These are phyloP conservation scores for Perithous albicinctus DNA, from an alignment of 2,888 invertebrate species.

Conservation along the genomic window DNA sequence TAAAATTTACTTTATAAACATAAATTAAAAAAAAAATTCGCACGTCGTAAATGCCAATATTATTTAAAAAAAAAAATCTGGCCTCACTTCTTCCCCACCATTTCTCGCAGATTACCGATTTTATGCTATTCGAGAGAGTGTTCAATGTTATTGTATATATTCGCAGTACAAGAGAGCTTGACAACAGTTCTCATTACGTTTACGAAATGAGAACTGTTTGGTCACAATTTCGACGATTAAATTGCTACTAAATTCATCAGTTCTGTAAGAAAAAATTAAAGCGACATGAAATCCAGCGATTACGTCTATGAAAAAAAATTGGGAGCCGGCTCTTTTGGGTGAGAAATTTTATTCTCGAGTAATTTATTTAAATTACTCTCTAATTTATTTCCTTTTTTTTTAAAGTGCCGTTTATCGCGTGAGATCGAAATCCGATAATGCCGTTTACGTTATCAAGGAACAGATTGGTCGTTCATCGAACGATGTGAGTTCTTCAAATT, in stretches of 20 bases:
- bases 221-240: background rate
- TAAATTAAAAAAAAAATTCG: too few species aligned
- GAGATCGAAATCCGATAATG: slow-evolving; percentile 55
- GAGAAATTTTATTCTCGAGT: background rate
- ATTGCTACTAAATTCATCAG: background rate
- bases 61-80: too few species aligned
- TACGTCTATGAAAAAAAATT: slow-evolving; percentile 64
- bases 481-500: slow-evolving; percentile 37
- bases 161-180: background rate
- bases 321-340: slow-evolving; percentile 69
- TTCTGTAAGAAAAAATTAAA: background rate
- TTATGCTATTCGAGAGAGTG: background rate
- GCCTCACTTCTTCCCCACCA: background rate
- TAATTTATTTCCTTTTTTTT: background rate
- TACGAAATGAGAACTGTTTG: background rate
- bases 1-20: too few species aligned
- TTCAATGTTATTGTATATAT: slow-evolving; percentile 6
- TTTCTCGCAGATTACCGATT: background rate
- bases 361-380: background rate
- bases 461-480: slow-evolving; percentile 59
- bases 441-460: slow-evolving; percentile 66
- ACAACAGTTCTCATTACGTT: background rate
- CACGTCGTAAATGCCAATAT: too few species aligned
- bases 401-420: slow-evolving; percentile 66
- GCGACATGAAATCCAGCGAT: slow-evolving; percentile 56